phyloP scores from a whole-genome alignment of 2,888 invertebrate genomes.

The Chrysina gloriosa region DNA sequence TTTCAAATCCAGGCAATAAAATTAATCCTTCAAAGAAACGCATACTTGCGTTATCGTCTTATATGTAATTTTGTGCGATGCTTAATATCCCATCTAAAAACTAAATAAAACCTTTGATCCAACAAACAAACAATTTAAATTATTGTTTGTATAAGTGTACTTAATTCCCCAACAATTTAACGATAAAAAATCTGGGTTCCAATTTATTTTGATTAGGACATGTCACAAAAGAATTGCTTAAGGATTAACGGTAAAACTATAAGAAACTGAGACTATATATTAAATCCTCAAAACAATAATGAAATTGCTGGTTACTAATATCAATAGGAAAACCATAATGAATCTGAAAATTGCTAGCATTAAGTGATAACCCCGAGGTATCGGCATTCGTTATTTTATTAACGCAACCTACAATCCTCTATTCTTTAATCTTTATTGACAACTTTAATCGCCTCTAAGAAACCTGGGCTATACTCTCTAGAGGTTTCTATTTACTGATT shows the following conservation, averaged over 20 bases:
- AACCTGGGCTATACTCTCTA: neutral
- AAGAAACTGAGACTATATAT: neutral
- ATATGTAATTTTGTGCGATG: neutral
- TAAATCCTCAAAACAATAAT: conserved; percentile 8
- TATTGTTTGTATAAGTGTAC: conserved; percentile 15
- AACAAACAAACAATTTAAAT: conserved; percentile 27
- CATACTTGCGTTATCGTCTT: neutral
- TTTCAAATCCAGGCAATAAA: conserved; percentile 9
- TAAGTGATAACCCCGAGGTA: neutral
- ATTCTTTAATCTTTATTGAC: conserved; percentile 15
- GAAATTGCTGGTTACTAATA: neutral
- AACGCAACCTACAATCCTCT: neutral
- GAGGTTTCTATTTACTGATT: neutral
- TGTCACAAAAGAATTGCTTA: conserved; percentile 1
- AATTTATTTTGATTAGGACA: conserved; percentile 7
- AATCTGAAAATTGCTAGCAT: conserved; percentile 8
- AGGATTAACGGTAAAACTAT: neutral
- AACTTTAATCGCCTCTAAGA: conserved; percentile 1
- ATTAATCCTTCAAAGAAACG: conserved; percentile 5
- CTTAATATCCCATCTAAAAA: neutral
- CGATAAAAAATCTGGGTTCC: conserved; percentile 18
- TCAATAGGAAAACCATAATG: conserved; percentile 3
- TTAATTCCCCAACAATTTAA: neutral
- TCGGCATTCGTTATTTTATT: conserved; percentile 11
- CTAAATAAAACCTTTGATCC: conserved; percentile 7